Evolutionary conservation across 2,888 invertebrate genomes (phyloP), one percentile per base, ranked within the genome.

Genomic region (Tetranychus piercei): DNA sequence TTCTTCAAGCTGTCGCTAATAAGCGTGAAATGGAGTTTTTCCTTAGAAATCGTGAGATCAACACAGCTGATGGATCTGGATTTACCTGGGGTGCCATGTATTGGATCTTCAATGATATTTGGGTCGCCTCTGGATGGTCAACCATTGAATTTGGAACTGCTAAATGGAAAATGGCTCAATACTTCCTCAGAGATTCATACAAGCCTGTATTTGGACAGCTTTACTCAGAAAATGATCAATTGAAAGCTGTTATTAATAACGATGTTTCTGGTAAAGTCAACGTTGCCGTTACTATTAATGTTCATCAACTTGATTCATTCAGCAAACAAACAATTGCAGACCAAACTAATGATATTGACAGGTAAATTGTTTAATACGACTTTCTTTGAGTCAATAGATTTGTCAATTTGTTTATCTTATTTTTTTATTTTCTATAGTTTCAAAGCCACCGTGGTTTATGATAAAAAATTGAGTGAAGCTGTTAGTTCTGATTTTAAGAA

Each of bases 91-190:
- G 97, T 0, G 93, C 95, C 0, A 84, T 99, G 74, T 99, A 94
- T 82, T 99, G 97, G 97, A 97, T 99, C 83, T 83, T 97, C 15
- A 96, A 97, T 82, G 96, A 97, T 64, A 73, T 96, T 55, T 97
- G 97, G 97, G 90, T 92, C 80, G 95, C 92, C 0, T 94, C 96
- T 0, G 91, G 94, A 0, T 97, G 97, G 97, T 88, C 94, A 6
- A 88, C 92, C 45, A 90, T 95, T 78, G 76, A 92, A 82, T 88
- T 86, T 80, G 86, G 86, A 64, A 34, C 34, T 34, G 89, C 90
- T 11, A 86, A 86, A 79, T 92, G 91, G 91, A 92, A 92, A 83
- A 88, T 91, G 87, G 83, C 93, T 1, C 96, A 97, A 80, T 92
- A 96, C 82, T 94, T 88, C 82, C 91, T 91, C 0, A 86, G 86